phyloP scores from a whole-genome alignment of 92 coral and sea anemone genomes.

The Pocillopora grandis region DNA sequence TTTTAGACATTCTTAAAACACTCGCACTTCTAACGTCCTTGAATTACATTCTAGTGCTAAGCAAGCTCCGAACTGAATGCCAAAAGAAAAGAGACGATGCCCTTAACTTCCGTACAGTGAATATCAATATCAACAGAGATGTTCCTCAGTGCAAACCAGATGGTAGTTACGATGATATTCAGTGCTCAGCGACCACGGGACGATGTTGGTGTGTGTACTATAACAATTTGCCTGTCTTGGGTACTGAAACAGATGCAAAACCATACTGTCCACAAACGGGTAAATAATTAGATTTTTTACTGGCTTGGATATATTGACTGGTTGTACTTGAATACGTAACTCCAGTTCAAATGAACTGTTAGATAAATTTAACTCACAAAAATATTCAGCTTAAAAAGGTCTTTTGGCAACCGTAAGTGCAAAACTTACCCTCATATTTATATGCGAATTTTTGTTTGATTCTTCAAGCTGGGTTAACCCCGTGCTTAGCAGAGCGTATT shows the following conservation, averaged over 20 bases:
- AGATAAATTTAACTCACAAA: no score
- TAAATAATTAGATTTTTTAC: slow-evolving; percentile 6
- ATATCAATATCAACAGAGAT: slow-evolving; percentile 39
- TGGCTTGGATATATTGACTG: not conserved
- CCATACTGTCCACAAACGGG: slow-evolving; percentile 69
- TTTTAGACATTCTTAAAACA: no score
- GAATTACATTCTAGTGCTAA: slow-evolving; percentile 26
- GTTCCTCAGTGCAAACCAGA: slow-evolving; percentile 74
- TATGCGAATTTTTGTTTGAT: not conserved
- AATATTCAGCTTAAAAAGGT: no score
- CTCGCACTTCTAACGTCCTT: not conserved
- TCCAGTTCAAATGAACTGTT: no score
- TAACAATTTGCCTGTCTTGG: slow-evolving; percentile 56
- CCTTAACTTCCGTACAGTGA: slow-evolving; percentile 49
- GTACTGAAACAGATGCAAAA: slow-evolving; percentile 72
- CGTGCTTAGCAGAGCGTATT: slow-evolving; percentile 56
- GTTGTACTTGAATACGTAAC: no score
- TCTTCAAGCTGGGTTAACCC: slow-evolving; percentile 61
- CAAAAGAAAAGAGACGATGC: slow-evolving; percentile 50
- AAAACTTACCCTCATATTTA: not conserved
- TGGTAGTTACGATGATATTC: slow-evolving; percentile 76
- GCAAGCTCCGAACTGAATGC: slow-evolving; percentile 57
- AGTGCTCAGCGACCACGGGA: slow-evolving; percentile 71
- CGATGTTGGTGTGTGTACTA: slow-evolving; percentile 92
- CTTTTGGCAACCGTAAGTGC: no score